Evolutionary conservation across 2,113 vertebrate genomes (phyloP).

Genomic region (Mesoclemmys tuberculata): DNA sequence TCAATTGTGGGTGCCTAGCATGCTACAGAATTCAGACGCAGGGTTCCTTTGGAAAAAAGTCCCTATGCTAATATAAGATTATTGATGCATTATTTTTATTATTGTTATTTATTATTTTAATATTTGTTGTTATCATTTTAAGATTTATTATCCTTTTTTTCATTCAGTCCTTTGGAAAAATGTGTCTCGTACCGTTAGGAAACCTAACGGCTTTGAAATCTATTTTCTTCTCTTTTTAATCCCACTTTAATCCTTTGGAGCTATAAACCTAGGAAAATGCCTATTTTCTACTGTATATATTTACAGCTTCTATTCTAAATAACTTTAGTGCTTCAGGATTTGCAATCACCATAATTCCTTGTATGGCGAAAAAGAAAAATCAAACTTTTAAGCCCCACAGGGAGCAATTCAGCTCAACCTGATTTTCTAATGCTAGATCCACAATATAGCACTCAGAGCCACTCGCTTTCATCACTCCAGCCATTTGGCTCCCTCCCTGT

Average conservation of each 20-base stretch:
- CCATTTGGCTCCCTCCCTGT: background rate
- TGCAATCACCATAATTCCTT: constrained; percentile 55
- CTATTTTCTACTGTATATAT: constrained; percentile 58
- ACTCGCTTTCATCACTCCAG: constrained; percentile 27
- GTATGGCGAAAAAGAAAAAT: constrained; percentile 21
- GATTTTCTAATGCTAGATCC: constrained; percentile 35
- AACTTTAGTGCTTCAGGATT: constrained; percentile 62
- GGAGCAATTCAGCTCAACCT: constrained; percentile 43
- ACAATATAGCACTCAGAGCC: constrained; percentile 46
- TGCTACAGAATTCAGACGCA: background rate
- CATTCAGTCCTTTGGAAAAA: background rate
- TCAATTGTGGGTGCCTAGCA: background rate
- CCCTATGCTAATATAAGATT: background rate
- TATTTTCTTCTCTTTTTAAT: constrained; percentile 71
- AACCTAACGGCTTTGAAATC: constrained; percentile 62
- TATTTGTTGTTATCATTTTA: background rate
- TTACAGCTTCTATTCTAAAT: constrained; percentile 66
- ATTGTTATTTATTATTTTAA: background rate
- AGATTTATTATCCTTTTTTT: background rate
- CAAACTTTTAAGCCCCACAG: constrained; percentile 45
- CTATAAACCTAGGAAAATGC: constrained; percentile 60
- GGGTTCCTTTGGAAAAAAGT: background rate
- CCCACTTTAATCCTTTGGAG: constrained; percentile 66
- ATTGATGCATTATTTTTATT: background rate
- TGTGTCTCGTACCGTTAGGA: background rate